A percentile compares a stretch with the other conserved stretches of the same genome.
Conservation (phyloP, 2,113 vertebrate species). For the Phaethornis superciliosus region DNA sequence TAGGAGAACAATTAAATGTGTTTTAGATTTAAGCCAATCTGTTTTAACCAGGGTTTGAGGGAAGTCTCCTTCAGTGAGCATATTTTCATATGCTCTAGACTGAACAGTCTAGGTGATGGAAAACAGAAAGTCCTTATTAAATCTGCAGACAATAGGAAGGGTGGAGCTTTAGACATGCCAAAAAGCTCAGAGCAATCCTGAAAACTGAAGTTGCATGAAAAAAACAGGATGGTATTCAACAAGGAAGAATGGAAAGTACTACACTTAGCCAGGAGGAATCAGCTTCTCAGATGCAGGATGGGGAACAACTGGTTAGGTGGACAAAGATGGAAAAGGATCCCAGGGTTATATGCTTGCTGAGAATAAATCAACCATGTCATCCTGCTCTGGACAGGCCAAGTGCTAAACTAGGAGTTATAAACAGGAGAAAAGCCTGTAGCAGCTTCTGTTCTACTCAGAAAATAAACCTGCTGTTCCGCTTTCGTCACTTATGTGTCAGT, state of each 20-base stretch:
- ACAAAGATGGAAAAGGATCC: background rate
- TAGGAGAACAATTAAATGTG: background rate
- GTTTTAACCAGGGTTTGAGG: background rate
- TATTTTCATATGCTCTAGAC: background rate
- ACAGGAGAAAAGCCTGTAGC: background rate
- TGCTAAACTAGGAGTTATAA: background rate
- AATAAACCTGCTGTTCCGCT: background rate
- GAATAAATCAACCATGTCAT: background rate
- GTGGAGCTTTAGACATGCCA: background rate
- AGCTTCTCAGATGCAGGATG: background rate
- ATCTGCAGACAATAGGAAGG: conserved; percentile 18
- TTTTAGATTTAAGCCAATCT: background rate
- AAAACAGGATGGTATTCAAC: background rate
- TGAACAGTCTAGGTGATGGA: background rate
- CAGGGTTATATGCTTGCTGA: background rate
- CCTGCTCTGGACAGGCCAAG: background rate
- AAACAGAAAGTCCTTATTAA: conserved; percentile 8
- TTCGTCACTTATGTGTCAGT: background rate
- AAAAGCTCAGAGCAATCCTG: background rate
- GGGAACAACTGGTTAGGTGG: background rate
- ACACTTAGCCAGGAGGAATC: background rate
- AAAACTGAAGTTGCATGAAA: background rate
- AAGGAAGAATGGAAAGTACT: background rate
- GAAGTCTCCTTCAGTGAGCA: background rate
- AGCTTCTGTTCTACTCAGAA: conserved; percentile 4